Evolutionary conservation across 1,140 invertebrate genomes (phyloP).

Genomic region (Triops cancriformis): DNA sequence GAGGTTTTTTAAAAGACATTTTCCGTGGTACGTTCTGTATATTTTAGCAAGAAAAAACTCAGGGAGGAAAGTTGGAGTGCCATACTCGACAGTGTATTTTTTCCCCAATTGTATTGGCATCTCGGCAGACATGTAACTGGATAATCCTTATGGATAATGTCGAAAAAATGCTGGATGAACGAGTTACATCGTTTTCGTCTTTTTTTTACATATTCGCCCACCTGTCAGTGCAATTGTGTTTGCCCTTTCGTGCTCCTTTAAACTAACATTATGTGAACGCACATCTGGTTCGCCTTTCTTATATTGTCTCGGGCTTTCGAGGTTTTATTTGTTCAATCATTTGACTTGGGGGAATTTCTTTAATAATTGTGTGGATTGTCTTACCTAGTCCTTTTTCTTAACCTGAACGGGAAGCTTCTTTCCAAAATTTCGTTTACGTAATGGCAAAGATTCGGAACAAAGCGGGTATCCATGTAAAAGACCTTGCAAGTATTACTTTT

Average conservation of each 20-base stretch:
- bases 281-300: neutral
- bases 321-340: neutral
- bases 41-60: neutral
- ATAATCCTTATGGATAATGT: neutral
- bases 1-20: neutral
- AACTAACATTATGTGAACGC: neutral
- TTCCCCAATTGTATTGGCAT: neutral
- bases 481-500: neutral
- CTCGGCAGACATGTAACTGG: neutral
- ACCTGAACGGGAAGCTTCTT: neutral
- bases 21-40: neutral
- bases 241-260: neutral
- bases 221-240: slow-evolving; percentile 9
- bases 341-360: neutral
- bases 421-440: slow-evolving; percentile 1
- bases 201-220: neutral
- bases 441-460: neutral
- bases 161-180: neutral
- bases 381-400: slow-evolving; percentile 1
- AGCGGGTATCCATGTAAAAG: neutral
- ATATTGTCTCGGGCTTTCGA: neutral
- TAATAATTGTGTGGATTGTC: slow-evolving; percentile 3
- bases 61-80: neutral
- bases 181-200: neutral
- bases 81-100: slow-evolving; percentile 1